Evolutionary conservation across 2,797 vertebrate genomes (phyloP), one percentile per base, ranked within the genome.

Genomic region (Rhynchotus rufescens): DNA sequence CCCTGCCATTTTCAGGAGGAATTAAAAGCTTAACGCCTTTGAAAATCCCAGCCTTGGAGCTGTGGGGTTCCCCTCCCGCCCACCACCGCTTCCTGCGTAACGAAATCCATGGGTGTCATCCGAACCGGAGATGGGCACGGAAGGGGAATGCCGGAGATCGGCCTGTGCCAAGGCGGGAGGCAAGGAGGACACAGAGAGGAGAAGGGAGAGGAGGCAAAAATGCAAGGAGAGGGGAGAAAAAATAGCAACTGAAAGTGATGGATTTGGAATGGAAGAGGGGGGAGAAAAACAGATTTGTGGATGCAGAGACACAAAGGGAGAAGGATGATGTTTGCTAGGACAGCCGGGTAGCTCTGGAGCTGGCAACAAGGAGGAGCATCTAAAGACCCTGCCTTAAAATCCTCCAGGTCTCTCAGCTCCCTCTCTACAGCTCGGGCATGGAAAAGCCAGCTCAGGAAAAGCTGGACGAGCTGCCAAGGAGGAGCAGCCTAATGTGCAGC

Each of bases 81-180:
- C 95, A 90, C 84, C 92, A 89, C 45, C 62, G 60, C 85, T 56
- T 93, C 71, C 83, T 93, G 77, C 71, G 25, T n/a, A 89, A 94
- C 0, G 0, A 95, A 93, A 94, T 80, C 92, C 85, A 84, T 90
- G n/a, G 68, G 75, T 8, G 51, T 90, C 79, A 81, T 84, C 72
- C 56, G 77, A 94, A 92, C 15, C 61, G 95, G 89, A 25, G 88
- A 85, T 94, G 89, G 93, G 93, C 84, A 74, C 51, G 73, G 90
- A 93, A 89, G 90, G 95, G 95, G 95, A 94, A 88, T 94, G 88
- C 92, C 87, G 19, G 82, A 85, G 86, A 96, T 89, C 92, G 95
- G 97, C 93, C 96, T 94, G 93, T 13, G 32, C 93, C 95, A 84
- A 3, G 59, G 96, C 0, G 0, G 89, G 88, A 91, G 94, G 95